A percentile compares a stretch with the other conserved stretches of the same genome.
Evolutionary conservation across 2,888 invertebrate genomes (phyloP).

Genomic region (Conops quadrifasciatus): DNA sequence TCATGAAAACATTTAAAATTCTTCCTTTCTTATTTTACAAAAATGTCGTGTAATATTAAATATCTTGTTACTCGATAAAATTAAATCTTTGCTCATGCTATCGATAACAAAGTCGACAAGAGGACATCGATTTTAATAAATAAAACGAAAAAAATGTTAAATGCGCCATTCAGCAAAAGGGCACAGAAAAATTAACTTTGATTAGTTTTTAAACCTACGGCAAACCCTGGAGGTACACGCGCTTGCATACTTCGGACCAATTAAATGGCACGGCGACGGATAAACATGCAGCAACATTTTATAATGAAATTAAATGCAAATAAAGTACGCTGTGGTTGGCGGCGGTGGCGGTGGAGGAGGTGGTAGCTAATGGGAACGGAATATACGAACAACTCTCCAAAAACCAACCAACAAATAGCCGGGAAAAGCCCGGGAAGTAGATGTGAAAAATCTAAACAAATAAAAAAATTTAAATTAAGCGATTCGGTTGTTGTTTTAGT

Average conservation of each 20-base stretch:
- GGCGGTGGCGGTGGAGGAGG: too few relatives aligned
- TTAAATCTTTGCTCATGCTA: background rate
- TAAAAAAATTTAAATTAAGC: slow-evolving; percentile 1
- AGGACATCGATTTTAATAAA: too few relatives aligned
- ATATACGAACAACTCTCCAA: background rate
- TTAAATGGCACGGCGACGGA: slow-evolving; percentile 29
- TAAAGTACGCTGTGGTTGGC: background rate
- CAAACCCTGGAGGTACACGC: slow-evolving; percentile 3
- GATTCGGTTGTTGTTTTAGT: slow-evolving; percentile 5
- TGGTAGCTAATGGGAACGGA: background rate
- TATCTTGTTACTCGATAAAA: too few relatives aligned
- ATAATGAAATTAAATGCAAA: slow-evolving; percentile 30
- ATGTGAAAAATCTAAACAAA: background rate
- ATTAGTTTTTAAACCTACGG: slow-evolving; percentile 10
- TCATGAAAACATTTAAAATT: too few relatives aligned
- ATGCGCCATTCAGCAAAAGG: too few relatives aligned
- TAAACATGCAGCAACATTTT: slow-evolving; percentile 22
- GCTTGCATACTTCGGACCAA: slow-evolving; percentile 20
- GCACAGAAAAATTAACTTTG: background rate
- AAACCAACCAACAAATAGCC: background rate
- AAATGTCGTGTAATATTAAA: too few relatives aligned
- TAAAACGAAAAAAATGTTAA: too few relatives aligned
- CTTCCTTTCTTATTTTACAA: too few relatives aligned
- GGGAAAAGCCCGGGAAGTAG: too few relatives aligned
- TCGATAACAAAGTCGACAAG: too few relatives aligned